Evolutionary conservation across 53 echinoderm and acorn worm genomes (phyloP).

Genomic region (Patiria pectinifera): DNA sequence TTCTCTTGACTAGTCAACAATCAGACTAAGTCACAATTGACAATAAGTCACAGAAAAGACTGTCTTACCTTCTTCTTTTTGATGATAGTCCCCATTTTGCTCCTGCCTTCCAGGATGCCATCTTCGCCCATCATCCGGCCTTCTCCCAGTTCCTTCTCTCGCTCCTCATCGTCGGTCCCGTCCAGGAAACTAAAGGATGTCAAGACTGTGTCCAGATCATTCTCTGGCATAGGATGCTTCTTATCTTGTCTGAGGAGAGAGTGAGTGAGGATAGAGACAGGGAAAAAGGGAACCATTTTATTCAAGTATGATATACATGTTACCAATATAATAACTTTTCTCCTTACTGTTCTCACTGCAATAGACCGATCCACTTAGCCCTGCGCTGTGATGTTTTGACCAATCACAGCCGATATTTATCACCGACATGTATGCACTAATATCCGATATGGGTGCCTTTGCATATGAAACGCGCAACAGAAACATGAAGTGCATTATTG

Average conservation of each 20-base stretch:
- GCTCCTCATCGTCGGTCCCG: constrained; percentile 75
- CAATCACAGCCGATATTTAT: too few relatives aligned
- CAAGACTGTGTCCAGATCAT: constrained; percentile 87
- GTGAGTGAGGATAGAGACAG: not conserved
- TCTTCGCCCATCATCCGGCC: constrained; percentile 66
- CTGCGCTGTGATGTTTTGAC: too few relatives aligned
- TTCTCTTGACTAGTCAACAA: too few relatives aligned
- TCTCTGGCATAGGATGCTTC: constrained; percentile 77
- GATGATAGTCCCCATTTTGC: constrained; percentile 87
- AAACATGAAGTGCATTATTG: too few relatives aligned
- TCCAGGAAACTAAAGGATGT: constrained; percentile 89
- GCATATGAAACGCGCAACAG: too few relatives aligned
- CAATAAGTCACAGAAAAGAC: too few relatives aligned
- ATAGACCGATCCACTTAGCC: too few relatives aligned
- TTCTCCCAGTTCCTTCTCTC: constrained; percentile 82
- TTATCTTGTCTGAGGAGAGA: constrained; percentile 58
- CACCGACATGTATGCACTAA: too few relatives aligned
- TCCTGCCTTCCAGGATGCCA: constrained; percentile 69
- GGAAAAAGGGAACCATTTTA: not conserved
- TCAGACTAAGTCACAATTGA: too few relatives aligned
- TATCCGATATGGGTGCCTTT: too few relatives aligned
- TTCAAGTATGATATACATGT: not conserved
- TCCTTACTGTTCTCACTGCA: too few relatives aligned
- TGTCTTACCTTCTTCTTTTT: constrained; percentile 92
- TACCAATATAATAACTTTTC: too few relatives aligned